A percentile compares a stretch with the other conserved stretches of the same genome.
These are phyloP conservation scores for Apeira syringaria DNA, from an alignment of 2,888 invertebrate species.

Conservation along the genomic window DNA sequence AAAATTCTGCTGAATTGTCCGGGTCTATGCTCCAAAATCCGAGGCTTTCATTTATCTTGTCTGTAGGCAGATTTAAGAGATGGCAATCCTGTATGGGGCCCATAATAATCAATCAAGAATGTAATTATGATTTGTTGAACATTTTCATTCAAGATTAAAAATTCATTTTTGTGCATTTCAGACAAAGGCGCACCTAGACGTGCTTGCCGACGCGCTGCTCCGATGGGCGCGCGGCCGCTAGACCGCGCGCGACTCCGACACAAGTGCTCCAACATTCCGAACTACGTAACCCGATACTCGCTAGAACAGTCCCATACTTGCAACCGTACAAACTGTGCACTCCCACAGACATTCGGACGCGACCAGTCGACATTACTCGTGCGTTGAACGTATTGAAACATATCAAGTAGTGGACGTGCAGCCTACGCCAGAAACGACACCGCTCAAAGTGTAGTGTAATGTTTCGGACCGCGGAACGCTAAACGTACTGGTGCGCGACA, in stretches of 20 bases:
- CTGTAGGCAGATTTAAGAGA: too few species aligned
- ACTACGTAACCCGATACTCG: slow-evolving; percentile 44
- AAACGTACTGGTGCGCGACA: slow-evolving; percentile 39
- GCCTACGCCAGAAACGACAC: slow-evolving; percentile 66
- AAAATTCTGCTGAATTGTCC: too few species aligned
- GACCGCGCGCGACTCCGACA: slow-evolving; percentile 45
- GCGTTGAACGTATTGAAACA: slow-evolving; percentile 77
- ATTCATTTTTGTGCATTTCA: too few species aligned
- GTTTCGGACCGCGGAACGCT: slow-evolving; percentile 55
- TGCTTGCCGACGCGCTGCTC: slow-evolving; percentile 95
- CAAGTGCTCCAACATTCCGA: slow-evolving; percentile 57
- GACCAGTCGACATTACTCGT: slow-evolving; percentile 69
- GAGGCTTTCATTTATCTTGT: too few species aligned
- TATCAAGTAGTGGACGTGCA: slow-evolving; percentile 81
- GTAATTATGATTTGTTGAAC: too few species aligned
- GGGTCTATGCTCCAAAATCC: too few species aligned
- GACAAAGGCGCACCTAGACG: slow-evolving; percentile 98
- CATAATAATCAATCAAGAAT: too few species aligned
- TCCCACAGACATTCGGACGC: slow-evolving; percentile 66
- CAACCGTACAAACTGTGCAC: slow-evolving; percentile 69
- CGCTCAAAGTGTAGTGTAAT: slow-evolving; percentile 78
- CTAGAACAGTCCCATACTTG: slow-evolving; percentile 55
- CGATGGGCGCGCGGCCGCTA: slow-evolving; percentile 98
- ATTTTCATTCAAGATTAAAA: too few species aligned
- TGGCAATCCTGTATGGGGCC: too few species aligned